phyloP scores from a whole-genome alignment of 2,797 vertebrate species.

The Apodemus agrarius region DNA sequence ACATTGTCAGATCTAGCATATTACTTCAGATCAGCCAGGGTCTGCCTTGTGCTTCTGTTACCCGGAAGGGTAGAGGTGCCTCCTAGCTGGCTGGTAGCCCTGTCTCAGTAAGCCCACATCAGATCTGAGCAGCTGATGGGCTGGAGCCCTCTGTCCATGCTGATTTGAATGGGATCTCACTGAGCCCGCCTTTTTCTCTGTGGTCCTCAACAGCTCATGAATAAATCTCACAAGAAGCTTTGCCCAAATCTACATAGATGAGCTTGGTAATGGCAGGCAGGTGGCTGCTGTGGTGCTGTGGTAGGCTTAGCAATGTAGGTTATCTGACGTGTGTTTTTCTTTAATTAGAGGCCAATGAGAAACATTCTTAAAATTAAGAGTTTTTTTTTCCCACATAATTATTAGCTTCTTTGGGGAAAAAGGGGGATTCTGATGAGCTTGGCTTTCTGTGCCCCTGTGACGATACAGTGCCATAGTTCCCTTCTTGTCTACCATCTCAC shows the following conservation, averaged over 20 bases:
- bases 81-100: not conserved
- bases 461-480: not conserved
- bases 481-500: not conserved
- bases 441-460: not conserved
- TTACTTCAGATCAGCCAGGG: accelerated
- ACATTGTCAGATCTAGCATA: accelerated
- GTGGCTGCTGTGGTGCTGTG: not conserved
- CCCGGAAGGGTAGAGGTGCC: not conserved
- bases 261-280: not conserved
- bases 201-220: not conserved
- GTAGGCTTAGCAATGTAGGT: not conserved
- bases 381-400: not conserved
- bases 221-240: not conserved
- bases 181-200: accelerated
- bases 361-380: not conserved
- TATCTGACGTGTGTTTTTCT: not conserved
- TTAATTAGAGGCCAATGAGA: not conserved
- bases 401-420: not conserved
- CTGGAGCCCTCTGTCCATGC: too few relatives aligned
- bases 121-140: not conserved
- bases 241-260: not conserved
- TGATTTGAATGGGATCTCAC: not conserved
- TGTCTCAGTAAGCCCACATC: not conserved
- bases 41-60: not conserved
- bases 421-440: not conserved